A percentile compares a stretch with the other conserved stretches of the same genome.
Evolutionary conservation across 2,113 vertebrate species (phyloP).

Genomic region (Semnornis frantzii): DNA sequence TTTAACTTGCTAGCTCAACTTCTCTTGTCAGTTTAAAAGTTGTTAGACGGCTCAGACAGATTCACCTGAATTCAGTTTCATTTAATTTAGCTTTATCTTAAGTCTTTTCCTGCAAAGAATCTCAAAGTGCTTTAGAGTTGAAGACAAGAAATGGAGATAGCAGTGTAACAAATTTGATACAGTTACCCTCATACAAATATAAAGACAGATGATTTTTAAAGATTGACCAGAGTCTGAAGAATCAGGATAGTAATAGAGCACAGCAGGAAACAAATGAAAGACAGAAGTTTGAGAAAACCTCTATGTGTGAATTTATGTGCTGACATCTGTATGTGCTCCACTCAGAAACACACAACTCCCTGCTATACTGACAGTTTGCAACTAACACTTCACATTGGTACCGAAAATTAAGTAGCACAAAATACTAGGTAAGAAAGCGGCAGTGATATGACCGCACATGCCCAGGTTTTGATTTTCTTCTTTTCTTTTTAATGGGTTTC

Average conservation of each 20-base stretch:
- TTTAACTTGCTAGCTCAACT: not conserved
- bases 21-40: not conserved
- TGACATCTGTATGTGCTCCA: not conserved
- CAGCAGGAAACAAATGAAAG: not conserved
- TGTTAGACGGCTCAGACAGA: not conserved
- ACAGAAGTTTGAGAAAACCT: not conserved
- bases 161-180: not conserved
- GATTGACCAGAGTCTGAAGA: not conserved
- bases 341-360: not conserved
- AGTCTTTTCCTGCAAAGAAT: not conserved
- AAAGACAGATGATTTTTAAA: not conserved
- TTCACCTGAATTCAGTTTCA: not conserved
- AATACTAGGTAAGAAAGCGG: not conserved
- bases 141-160: not conserved
- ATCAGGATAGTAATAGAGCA: not conserved
- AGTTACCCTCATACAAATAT: not conserved
- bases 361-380: not conserved
- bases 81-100: conserved; percentile 9
- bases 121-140: not conserved
- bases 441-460: not conserved
- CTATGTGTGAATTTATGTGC: not conserved
- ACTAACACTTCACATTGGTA: not conserved
- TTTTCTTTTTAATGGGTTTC: not conserved
- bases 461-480: not conserved
- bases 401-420: not conserved